Conservation (phyloP, 1,140 invertebrate species). For the Drosophila bocqueti region DNA sequence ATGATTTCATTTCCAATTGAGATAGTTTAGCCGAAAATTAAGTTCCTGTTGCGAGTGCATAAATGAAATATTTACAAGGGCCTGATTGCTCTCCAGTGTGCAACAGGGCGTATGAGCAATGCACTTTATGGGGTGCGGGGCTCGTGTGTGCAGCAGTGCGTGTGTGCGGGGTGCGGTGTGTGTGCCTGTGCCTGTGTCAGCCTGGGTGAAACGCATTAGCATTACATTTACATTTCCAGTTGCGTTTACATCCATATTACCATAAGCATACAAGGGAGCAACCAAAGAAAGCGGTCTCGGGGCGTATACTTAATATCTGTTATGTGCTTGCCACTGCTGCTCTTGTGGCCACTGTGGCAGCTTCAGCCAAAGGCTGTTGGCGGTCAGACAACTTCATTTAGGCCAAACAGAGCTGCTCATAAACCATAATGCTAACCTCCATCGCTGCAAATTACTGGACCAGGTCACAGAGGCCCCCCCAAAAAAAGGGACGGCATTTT, state of each 20-base stretch:
- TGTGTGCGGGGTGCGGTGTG: slow-evolving; percentile 14
- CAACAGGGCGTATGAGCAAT: slow-evolving; percentile 51
- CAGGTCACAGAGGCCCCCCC: neutral
- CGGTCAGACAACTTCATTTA: slow-evolving; percentile 64
- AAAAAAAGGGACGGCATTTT: slow-evolving; percentile 41
- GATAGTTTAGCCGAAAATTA: slow-evolving; percentile 66
- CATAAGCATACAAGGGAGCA: slow-evolving; percentile 5
- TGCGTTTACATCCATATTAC: slow-evolving; percentile 18
- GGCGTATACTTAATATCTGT: slow-evolving; percentile 75
- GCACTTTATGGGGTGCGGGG: slow-evolving; percentile 8
- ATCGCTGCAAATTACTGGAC: slow-evolving; percentile 54
- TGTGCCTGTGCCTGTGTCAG: neutral
- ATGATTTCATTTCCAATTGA: slow-evolving; percentile 62
- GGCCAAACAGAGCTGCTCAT: slow-evolving; percentile 27
- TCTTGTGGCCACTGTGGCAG: slow-evolving; percentile 18
- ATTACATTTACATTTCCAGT: slow-evolving; percentile 49
- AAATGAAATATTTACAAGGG: slow-evolving; percentile 55
- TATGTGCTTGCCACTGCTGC: slow-evolving; percentile 2
- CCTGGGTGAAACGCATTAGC: slow-evolving; percentile 57
- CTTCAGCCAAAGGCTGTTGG: neutral
- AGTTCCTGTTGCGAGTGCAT: slow-evolving; percentile 59
- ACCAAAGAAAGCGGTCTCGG: slow-evolving; percentile 34
- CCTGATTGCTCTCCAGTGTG: slow-evolving; percentile 41
- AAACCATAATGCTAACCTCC: slow-evolving; percentile 66
- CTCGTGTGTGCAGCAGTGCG: slow-evolving; percentile 6